Percentiles rank a stretch among this genome's conserved stretches.
These are phyloP conservation scores for Epistrophella euchroma DNA, from an alignment of 2,888 invertebrate genomes.

Conservation along the genomic window DNA sequence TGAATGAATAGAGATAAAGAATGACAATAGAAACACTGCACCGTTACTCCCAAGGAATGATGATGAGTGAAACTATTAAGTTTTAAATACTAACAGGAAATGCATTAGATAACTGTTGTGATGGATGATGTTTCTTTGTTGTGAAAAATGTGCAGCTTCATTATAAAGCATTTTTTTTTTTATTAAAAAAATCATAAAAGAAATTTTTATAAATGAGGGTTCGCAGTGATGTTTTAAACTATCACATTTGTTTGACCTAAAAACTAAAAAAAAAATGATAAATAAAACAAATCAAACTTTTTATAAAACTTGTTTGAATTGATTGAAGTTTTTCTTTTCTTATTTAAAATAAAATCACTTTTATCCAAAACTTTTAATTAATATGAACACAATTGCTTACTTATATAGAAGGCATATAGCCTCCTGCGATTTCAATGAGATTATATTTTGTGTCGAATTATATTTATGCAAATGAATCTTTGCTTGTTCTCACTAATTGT, in stretches of 20 bases:
- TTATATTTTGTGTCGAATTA: slow-evolving; percentile 28
- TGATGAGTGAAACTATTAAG: slow-evolving; percentile 24
- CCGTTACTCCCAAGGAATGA: slow-evolving; percentile 3
- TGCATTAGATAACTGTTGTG: slow-evolving; percentile 41
- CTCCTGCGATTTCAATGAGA: not conserved
- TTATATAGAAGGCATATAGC: not conserved
- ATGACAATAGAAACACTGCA: slow-evolving; percentile 43
- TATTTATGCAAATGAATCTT: slow-evolving; percentile 57
- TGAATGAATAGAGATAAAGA: slow-evolving; percentile 46
- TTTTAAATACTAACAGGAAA: slow-evolving; percentile 32
- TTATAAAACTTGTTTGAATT: not conserved
- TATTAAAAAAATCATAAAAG: not conserved
- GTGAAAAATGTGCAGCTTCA: not conserved
- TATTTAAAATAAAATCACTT: slow-evolving; percentile 1
- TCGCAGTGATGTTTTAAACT: not conserved
- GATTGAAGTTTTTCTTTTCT: not conserved
- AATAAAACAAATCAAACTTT: not conserved
- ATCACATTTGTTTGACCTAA: not conserved
- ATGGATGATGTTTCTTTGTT: slow-evolving; percentile 26
- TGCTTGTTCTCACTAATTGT: slow-evolving; percentile 12
- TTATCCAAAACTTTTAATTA: not conserved
- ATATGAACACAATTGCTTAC: slow-evolving; percentile 4
- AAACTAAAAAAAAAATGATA: not conserved
- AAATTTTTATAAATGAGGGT: not conserved
- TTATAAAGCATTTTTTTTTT: not conserved